These are phyloP conservation scores for Cephalopterus ornatus DNA, from an alignment of 2,113 vertebrate species.

Conservation along the genomic window DNA sequence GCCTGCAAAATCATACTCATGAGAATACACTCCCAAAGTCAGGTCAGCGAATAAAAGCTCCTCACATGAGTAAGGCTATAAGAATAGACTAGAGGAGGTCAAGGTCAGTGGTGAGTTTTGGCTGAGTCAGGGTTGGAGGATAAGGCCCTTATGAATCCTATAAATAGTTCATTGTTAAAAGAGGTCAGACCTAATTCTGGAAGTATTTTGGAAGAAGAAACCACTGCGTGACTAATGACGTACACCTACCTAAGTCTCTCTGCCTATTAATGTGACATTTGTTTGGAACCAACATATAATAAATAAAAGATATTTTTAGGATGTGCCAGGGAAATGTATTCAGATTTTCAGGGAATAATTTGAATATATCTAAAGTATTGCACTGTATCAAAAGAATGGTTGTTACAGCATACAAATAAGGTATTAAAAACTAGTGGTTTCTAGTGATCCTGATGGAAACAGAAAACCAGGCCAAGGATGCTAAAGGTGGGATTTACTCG, in stretches of 20 bases:
- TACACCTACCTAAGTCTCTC: not conserved
- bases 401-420: not conserved
- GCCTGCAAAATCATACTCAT: not conserved
- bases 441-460: not conserved
- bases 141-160: constrained; percentile 48
- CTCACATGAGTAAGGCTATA: constrained; percentile 26
- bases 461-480: not conserved
- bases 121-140: constrained; percentile 57
- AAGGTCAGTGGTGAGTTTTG: constrained; percentile 56
- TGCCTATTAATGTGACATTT: constrained; percentile 36
- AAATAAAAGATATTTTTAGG: constrained; percentile 51
- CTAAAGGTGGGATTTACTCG: not conserved
- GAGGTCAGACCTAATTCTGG: constrained; percentile 40
- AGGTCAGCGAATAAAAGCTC: not conserved
- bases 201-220: constrained; percentile 53
- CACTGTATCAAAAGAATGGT: not conserved
- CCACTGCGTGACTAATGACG: not conserved
- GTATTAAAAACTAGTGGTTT: not conserved
- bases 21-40: not conserved
- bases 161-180: constrained; percentile 62
- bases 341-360: constrained; percentile 3
- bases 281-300: constrained; percentile 3
- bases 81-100: constrained; percentile 42
- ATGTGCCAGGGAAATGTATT: not conserved
- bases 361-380: not conserved